Percentiles rank a stretch among this genome's conserved stretches.
Conservation (phyloP, 2,888 invertebrate species). For the Tineola bisselliella region DNA sequence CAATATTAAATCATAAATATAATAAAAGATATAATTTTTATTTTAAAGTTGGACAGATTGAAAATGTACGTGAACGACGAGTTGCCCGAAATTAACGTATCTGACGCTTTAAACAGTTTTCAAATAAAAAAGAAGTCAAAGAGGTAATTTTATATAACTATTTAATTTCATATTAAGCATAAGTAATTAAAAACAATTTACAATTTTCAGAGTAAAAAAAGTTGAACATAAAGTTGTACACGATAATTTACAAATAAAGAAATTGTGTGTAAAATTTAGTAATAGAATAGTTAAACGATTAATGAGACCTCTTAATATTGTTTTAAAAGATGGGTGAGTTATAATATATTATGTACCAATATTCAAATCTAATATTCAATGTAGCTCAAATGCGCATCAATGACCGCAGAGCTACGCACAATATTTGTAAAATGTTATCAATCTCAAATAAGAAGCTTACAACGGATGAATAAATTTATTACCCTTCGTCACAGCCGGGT, state of each 20-base stretch:
- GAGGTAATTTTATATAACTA: conserved; percentile 15
- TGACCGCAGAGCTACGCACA: no score
- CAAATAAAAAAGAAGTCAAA: conserved; percentile 22
- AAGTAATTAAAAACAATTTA: no score
- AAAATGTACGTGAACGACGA: conserved; percentile 39
- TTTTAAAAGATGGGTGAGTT: conserved; percentile 34
- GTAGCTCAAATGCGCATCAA: no score
- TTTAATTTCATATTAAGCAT: no score
- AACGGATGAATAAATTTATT: no score
- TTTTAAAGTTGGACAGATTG: conserved; percentile 39
- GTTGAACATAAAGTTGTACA: background rate
- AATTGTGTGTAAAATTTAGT: conserved; percentile 25
- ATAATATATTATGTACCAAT: no score
- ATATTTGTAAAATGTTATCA: no score
- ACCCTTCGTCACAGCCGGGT: no score
- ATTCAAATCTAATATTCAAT: no score
- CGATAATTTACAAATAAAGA: background rate
- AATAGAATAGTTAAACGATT: conserved; percentile 32
- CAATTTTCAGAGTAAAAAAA: background rate
- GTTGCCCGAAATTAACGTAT: conserved; percentile 35
- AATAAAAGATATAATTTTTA: background rate
- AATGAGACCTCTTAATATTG: conserved; percentile 26
- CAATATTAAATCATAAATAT: no score
- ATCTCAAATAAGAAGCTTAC: no score
- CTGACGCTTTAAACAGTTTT: conserved; percentile 45